Percentiles rank a stretch among this genome's conserved stretches.
These are phyloP conservation scores for Biston betularia DNA, from an alignment of 2,888 invertebrate species.

Conservation along the genomic window DNA sequence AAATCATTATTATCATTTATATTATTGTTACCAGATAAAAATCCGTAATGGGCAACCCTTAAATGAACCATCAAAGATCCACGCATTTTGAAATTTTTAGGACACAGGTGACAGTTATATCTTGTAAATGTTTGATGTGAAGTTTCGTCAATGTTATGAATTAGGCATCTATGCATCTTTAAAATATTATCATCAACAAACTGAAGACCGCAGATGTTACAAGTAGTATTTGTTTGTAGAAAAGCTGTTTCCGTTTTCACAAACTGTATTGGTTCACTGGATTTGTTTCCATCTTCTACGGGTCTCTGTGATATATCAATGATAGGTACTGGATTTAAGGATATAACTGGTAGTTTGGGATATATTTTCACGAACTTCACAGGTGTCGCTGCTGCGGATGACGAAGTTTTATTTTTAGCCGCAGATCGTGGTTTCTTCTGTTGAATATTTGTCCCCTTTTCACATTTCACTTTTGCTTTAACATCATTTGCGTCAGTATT, in stretches of 20 bases:
- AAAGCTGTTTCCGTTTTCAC: slow-evolving; percentile 64
- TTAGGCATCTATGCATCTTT: slow-evolving; percentile 90
- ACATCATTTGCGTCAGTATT: slow-evolving; percentile 42
- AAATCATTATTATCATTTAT: slow-evolving; percentile 35
- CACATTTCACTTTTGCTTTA: slow-evolving; percentile 51
- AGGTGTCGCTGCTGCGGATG: slow-evolving; percentile 60
- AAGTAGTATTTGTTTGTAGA: slow-evolving; percentile 67
- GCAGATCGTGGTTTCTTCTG: slow-evolving; percentile 66
- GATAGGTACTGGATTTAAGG: slow-evolving; percentile 70
- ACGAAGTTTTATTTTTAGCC: slow-evolving; percentile 76
- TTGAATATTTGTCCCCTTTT: slow-evolving; percentile 55
- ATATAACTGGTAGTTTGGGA: slow-evolving; percentile 77
- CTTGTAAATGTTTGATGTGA: slow-evolving; percentile 70
- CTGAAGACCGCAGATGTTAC: slow-evolving; percentile 90
- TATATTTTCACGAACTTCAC: slow-evolving; percentile 81
- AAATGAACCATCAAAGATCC: slow-evolving; percentile 94
- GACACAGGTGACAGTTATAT: slow-evolving; percentile 91
- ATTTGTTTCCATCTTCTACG: slow-evolving; percentile 53
- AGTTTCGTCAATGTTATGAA: slow-evolving; percentile 85
- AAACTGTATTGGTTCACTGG: slow-evolving; percentile 53
- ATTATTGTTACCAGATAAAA: slow-evolving; percentile 63
- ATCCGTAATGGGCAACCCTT: slow-evolving; percentile 91
- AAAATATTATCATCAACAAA: slow-evolving; percentile 90
- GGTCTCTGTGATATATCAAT: slow-evolving; percentile 63
- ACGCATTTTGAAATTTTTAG: slow-evolving; percentile 92